Base-by-base conservation (phyloP, 1,140 invertebrate genomes). In the Rhyzopertha dominica region DNA sequence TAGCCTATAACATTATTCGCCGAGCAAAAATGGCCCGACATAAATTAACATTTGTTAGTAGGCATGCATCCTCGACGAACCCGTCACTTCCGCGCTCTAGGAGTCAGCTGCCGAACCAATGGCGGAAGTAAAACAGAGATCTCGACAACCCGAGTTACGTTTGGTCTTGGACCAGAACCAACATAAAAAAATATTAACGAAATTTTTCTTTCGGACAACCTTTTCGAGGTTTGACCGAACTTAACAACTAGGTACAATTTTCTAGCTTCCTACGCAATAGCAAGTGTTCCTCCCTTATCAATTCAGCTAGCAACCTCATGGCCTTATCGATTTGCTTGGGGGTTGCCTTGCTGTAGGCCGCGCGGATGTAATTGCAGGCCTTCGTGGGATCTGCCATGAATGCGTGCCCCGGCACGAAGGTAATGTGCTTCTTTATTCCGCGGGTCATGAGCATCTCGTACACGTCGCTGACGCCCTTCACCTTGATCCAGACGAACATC, bases 401-500 rank as follows among this genome's bases (percentile, higher is more conserved):
- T 0, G 77, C 79, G 40, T 77, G 78, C 1, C 85, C 85, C 1
- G 85, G 84, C 0, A 83, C 74, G 40, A 87, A 69, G 48, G 82
- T 75, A 0, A 87, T 74, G 8, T 80, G 75, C 16, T 70, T 69
- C 43, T 73, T 61, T 13, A 73, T 54, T 8, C 78, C 81, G 49
- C 76, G 63, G 39, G 79, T 71, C 71, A 79, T 76, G 1, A 88
- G 76, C 77, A 90, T 80, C 45, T 81, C 76, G 65, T 80, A 81
- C 2, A 84, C 82, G 56, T 88, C 84, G 0, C 73, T 62, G 0
- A 89, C 69, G 4, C 74, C 79, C 7, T 66, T 69, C 1, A 87
- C 73, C 59, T 80, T 78, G 8, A 88, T 72, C 86, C 87, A 90
- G 8, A 87, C 68, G 65, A 87, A 89, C 73, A 90, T 81, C 1